Base-by-base conservation (phyloP, 2,113 vertebrate species). In the Coreoperca whiteheadi region DNA sequence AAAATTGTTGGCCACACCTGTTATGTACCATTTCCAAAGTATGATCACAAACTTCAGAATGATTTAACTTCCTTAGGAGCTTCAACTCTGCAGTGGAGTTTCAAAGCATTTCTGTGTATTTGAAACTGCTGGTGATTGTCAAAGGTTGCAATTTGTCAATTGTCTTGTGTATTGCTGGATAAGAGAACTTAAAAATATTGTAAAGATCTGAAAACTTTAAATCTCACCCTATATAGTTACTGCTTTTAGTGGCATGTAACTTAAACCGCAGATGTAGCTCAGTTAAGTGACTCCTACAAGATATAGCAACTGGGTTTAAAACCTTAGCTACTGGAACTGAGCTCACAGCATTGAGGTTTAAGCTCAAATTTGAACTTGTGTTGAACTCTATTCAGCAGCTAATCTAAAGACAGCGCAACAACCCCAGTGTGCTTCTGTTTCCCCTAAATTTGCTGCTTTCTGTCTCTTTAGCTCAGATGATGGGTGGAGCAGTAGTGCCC, bases 401-500 rank as follows among this genome's bases (percentile, higher is more conserved):
- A 5, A 16, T 74, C 2, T n/a, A 23, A 5, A 16, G n/a, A n/a
- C 56, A 4, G 25, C 2, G 4, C 4, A 25, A 30, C 37, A 43
- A n/a, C 70, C 10, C 8, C 59, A 23, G 1, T 14, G 43, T 32
- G 37, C 20, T 41, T 43, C 34, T 39, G 8, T 74, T 53, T 34
- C 28, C 15, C 14, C 21, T 78, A 21, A 77, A 25, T 51, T 2
- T 76, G 32, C 28, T 25, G 15, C 8, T 68, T 67, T 78, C 6
- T 57, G 12, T 67, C 18, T 66, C 14, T 60, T 34, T 30, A 96
- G 94, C 18, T 96, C 95, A 0, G 95, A 95, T 51, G 94, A 95
- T 9, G 96, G 93, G 12, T 92, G 93, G 93, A 95, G 94, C 90
- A 95, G 84, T 68, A 94, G 94, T 0, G 94, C 91, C 48, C 92